Evolutionary conservation across 2,797 vertebrate genomes (phyloP).

Genomic region (Cyprinodon diabolis): DNA sequence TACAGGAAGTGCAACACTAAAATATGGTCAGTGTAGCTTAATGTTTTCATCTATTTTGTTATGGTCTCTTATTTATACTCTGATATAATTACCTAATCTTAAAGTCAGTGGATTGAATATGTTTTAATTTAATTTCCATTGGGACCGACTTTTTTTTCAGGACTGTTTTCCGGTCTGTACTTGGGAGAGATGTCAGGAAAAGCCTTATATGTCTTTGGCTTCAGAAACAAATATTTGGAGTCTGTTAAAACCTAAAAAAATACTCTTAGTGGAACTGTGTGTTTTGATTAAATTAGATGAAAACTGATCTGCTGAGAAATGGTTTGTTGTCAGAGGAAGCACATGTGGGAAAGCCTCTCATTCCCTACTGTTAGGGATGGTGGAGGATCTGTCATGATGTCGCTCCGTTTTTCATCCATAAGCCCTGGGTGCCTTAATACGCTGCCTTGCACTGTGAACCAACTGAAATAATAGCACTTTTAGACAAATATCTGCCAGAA

Average conservation of each 20-base stretch:
- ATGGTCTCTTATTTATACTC: no score
- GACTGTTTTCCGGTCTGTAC: no score
- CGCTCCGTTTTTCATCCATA: background rate
- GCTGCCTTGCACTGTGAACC: no score
- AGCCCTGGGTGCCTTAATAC: background rate
- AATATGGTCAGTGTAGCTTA: no score
- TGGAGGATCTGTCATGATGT: background rate
- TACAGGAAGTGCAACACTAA: no score
- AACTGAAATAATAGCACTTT: no score
- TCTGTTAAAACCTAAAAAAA: background rate
- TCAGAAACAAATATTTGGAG: background rate
- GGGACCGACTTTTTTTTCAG: no score
- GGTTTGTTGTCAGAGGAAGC: background rate
- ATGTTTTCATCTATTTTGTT: no score
- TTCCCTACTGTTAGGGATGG: background rate
- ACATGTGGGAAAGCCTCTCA: background rate
- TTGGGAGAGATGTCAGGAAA: background rate
- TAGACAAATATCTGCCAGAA: no score
- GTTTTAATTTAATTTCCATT: no score
- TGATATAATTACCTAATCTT: no score
- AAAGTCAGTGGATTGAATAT: no score
- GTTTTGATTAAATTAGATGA: background rate
- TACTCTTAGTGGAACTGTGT: background rate
- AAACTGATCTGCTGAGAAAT: background rate
- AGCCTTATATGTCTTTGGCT: background rate